Percentiles rank a stretch among this genome's conserved stretches.
Conservation (phyloP, 2,888 invertebrate species). For the Phengaris arion region DNA sequence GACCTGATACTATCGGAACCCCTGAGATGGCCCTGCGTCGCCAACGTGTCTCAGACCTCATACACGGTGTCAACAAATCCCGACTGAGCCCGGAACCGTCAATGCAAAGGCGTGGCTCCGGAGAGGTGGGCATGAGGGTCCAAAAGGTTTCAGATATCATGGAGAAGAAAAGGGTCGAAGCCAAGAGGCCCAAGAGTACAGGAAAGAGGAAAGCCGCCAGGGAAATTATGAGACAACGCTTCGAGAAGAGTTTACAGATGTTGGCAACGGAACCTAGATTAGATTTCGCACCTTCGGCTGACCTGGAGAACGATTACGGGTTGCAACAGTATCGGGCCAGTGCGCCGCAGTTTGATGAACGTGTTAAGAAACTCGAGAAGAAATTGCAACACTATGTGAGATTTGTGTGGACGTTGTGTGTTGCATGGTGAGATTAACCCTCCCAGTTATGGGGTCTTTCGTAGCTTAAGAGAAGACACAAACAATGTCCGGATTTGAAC, state of each 20-base stretch:
- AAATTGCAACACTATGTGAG: conserved; percentile 74
- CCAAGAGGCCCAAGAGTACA: conserved; percentile 52
- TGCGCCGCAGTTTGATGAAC: conserved; percentile 90
- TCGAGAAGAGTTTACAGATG: conserved; percentile 93
- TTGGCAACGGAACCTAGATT: conserved; percentile 86
- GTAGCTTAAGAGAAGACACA: background rate
- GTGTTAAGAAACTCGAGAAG: conserved; percentile 87
- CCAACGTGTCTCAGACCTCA: conserved; percentile 59
- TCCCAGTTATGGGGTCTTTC: conserved; percentile 10
- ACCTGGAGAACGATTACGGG: conserved; percentile 89
- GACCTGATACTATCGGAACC: conserved; percentile 52
- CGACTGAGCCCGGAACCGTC: conserved; percentile 42
- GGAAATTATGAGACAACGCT: conserved; percentile 87
- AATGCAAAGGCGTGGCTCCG: conserved; percentile 52
- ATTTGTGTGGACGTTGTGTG: conserved; percentile 52
- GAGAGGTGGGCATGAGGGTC: conserved; percentile 79
- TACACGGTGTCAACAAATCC: conserved; percentile 50
- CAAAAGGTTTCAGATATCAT: conserved; percentile 86
- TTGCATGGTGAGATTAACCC: conserved; percentile 54
- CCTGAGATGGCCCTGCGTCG: conserved; percentile 61
- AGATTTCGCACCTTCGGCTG: conserved; percentile 78
- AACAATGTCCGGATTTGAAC: background rate
- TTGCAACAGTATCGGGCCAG: conserved; percentile 91
- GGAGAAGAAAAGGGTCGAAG: conserved; percentile 83
- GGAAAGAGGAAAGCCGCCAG: conserved; percentile 61